Evolutionary conservation across 2,888 invertebrate species (phyloP).

Genomic region (Hyposoter didymator): DNA sequence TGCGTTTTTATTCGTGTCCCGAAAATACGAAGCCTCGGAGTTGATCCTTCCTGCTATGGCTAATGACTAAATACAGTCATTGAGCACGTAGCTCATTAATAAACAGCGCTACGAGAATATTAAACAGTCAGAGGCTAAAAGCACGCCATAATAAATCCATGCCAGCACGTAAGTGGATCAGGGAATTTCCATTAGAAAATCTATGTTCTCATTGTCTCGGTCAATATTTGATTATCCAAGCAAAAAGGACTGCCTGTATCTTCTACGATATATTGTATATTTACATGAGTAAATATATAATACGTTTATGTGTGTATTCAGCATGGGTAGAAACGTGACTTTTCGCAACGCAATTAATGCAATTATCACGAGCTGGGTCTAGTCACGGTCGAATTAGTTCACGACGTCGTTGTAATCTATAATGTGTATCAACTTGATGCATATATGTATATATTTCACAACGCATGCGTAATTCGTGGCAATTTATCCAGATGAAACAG

Average conservation of each 20-base stretch:
- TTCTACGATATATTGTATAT: not conserved
- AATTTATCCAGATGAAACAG: not conserved
- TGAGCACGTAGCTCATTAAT: not conserved
- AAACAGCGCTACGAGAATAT: not conserved
- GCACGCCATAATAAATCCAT: not conserved
- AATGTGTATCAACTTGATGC: not conserved
- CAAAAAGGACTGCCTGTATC: not conserved
- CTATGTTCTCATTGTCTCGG: slow-evolving; percentile 5
- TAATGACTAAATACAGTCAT: not conserved
- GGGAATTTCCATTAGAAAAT: not conserved
- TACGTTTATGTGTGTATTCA: not conserved
- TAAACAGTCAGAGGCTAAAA: not conserved
- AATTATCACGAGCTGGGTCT: slow-evolving; percentile 32
- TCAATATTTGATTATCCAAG: slow-evolving; percentile 4
- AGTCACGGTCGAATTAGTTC: slow-evolving; percentile 39
- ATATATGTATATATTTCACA: not conserved
- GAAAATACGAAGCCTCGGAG: not conserved
- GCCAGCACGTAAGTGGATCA: not conserved
- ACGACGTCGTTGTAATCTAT: slow-evolving; percentile 4
- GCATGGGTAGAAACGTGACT: slow-evolving; percentile 13
- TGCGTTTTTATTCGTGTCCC: not conserved
- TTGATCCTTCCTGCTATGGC: not conserved
- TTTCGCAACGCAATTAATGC: slow-evolving; percentile 37
- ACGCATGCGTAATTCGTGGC: not conserved
- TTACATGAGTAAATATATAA: not conserved